Conservation (phyloP, 1,140 invertebrate genomes). For the Diorhabda carinulata region DNA sequence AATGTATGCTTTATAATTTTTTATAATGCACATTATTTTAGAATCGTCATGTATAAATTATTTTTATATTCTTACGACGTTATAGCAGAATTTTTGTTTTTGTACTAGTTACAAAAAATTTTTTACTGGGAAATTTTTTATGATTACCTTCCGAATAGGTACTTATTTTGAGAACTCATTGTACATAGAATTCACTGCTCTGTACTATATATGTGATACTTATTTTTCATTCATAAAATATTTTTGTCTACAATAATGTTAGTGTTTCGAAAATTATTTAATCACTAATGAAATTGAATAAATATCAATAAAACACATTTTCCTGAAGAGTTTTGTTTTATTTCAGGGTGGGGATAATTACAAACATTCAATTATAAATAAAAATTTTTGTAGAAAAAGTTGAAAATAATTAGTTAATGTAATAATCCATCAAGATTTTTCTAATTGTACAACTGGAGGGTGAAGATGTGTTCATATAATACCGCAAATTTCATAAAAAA, state of each 20-base stretch:
- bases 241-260: constrained; percentile 28
- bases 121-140: constrained; percentile 15
- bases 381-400: too few species aligned
- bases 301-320: constrained; percentile 15
- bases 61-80: constrained; percentile 18
- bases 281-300: constrained; percentile 11
- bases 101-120: constrained; percentile 14
- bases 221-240: constrained; percentile 28
- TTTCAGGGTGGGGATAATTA: too few species aligned
- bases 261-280: constrained; percentile 30
- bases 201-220: constrained; percentile 40
- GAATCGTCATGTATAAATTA: constrained; percentile 13
- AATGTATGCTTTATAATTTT: neutral
- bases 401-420: too few species aligned
- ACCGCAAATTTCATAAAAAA: too few species aligned
- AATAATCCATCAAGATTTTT: too few species aligned
- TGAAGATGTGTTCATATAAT: too few species aligned
- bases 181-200: constrained; percentile 31
- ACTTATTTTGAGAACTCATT: constrained; percentile 11
- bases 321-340: neutral
- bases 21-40: constrained; percentile 3
- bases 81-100: constrained; percentile 7
- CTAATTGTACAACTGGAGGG: too few species aligned
- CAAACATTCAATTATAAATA: too few species aligned
- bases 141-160: neutral